Conservation (phyloP, 2,113 vertebrate genomes). For the Dermatemys mawii region DNA sequence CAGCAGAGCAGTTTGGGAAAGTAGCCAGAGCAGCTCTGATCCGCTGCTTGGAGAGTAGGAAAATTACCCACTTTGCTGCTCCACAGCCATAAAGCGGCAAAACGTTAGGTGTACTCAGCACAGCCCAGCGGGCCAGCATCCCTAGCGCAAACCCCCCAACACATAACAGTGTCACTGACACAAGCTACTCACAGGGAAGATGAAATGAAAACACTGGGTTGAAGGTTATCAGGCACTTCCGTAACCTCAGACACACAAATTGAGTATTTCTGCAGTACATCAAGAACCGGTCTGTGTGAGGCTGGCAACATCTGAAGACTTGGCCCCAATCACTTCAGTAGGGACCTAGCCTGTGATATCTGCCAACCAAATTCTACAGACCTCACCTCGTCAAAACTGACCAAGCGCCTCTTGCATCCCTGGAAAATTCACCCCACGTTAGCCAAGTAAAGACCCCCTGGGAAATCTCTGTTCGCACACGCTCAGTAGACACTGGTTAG, state of each 20-base stretch:
- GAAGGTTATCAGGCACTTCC: not conserved
- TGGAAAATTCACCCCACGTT: not conserved
- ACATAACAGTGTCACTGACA: fast-evolving
- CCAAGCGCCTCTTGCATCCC: not conserved
- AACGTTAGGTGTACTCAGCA: too few relatives aligned
- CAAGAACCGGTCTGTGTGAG: fast-evolving
- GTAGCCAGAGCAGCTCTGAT: not conserved
- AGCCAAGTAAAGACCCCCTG: not conserved
- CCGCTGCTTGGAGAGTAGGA: fast-evolving
- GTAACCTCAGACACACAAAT: not conserved
- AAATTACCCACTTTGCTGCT: fast-evolving
- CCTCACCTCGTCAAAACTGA: conserved; percentile 48
- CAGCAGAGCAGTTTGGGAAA: not conserved
- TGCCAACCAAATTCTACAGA: not conserved
- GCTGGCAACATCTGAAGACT: not conserved
- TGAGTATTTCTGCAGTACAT: not conserved
- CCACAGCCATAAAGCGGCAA: fast-evolving
- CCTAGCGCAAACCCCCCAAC: not conserved
- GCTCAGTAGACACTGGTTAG: not conserved
- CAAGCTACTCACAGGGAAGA: fast-evolving
- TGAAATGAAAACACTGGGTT: not conserved
- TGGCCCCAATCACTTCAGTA: not conserved
- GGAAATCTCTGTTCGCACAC: not conserved
- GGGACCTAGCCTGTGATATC: conserved; percentile 9
- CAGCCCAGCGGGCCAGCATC: not conserved